phyloP scores from a whole-genome alignment of 2,797 vertebrate genomes.

The Hydrocynus forskahlii region DNA sequence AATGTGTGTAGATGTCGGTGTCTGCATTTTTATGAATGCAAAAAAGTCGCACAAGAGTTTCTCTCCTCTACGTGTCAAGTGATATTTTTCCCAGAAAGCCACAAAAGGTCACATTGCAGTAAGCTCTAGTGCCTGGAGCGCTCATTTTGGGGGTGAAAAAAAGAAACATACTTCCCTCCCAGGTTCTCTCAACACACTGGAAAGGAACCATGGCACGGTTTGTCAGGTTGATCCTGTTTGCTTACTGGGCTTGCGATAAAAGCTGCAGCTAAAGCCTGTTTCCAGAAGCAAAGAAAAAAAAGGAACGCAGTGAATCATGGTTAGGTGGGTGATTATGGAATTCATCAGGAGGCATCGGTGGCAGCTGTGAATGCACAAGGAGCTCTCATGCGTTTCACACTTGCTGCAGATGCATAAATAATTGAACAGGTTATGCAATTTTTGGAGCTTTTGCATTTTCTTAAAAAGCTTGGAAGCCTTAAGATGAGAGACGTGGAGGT shows the following conservation, averaged over 20 bases:
- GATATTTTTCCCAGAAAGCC: conserved; percentile 18
- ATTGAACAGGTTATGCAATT: conserved; percentile 39
- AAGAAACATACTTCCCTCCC: conserved; percentile 7
- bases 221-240: conserved; percentile 30
- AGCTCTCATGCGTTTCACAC: conserved; percentile 41
- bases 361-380: conserved; percentile 20
- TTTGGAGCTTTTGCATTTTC: conserved; percentile 44
- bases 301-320: conserved; percentile 32
- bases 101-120: conserved; percentile 49
- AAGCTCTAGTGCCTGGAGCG: conserved; percentile 10
- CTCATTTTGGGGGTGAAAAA: neutral
- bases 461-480: conserved; percentile 40
- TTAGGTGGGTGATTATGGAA: conserved; percentile 34
- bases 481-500: neutral
- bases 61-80: neutral
- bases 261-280: conserved; percentile 34
- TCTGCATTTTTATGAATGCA: conserved; percentile 2
- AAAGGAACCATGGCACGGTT: conserved; percentile 37
- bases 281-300: conserved; percentile 1
- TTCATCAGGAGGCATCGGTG: conserved; percentile 16
- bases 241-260: conserved; percentile 39
- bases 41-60: neutral
- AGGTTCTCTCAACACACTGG: conserved; percentile 35
- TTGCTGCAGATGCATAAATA: conserved; percentile 51
- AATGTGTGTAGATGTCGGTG: conserved; percentile 11